Percentiles rank a stretch among this genome's conserved stretches.
Evolutionary conservation across 2,113 vertebrate species (phyloP).

Genomic region (Gasterosteus aculeatus): DNA sequence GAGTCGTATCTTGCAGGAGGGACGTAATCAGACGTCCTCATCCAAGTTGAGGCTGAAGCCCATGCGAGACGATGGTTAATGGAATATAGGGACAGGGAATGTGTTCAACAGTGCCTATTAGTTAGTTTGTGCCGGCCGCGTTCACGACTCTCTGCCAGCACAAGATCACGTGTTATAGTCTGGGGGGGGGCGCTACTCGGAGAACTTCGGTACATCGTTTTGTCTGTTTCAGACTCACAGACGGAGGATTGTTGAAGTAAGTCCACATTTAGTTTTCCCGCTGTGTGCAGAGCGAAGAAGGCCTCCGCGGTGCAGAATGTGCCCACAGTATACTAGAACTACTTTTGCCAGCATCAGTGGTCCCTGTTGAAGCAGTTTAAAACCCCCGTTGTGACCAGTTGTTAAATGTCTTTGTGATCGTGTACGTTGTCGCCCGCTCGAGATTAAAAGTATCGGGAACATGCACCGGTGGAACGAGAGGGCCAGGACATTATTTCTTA

Average conservation of each 20-base stretch:
- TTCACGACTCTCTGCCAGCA: background rate
- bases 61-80: background rate
- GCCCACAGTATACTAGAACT: conserved; percentile 5
- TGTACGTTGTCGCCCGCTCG: conserved; percentile 15
- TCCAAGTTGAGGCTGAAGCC: background rate
- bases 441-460: conserved; percentile 49
- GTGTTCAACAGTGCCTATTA: conserved; percentile 47
- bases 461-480: conserved; percentile 26
- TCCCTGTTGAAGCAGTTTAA: conserved; percentile 7
- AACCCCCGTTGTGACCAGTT: background rate
- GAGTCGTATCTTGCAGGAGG: background rate
- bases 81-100: conserved; percentile 7
- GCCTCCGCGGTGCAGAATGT: conserved; percentile 43
- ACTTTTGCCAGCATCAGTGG: conserved; percentile 1
- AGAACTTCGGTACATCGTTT: background rate
- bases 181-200: background rate
- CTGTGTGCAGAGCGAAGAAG: background rate
- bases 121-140: conserved; percentile 4
- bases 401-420: conserved; percentile 35
- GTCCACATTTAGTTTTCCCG: background rate
- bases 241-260: conserved; percentile 7
- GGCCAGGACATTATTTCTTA: conserved; percentile 67
- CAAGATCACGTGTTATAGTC: background rate
- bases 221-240: background rate
- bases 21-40: background rate